Base-by-base conservation (phyloP, 2,888 invertebrate genomes). In the Xiphydria camelus region DNA sequence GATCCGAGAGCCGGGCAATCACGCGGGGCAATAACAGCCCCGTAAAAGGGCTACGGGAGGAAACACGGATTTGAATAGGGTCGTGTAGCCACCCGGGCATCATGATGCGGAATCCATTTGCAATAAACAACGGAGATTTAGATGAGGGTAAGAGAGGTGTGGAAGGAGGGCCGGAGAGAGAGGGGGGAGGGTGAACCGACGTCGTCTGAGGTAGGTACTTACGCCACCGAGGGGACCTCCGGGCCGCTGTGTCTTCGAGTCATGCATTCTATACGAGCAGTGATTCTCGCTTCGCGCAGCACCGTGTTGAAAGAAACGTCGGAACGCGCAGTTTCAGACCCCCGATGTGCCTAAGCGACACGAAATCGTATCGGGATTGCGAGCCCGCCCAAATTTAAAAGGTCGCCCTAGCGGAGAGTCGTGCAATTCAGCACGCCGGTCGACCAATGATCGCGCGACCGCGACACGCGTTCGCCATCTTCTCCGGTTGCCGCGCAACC, bases 41-140 rank as follows among this genome's bases (percentile, higher is more conserved):
- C 53, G 61, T 52, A 41, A 44, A 51, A 45, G 45, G 43, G 45
- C 34, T 38, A 45, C 36, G 42, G 47, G 12, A 14, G 66, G 59
- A 67, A 65, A 66, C 59, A 66, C 64, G 61, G 64, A 67, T 67
- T 66, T 64, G 65, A 67, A 65, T 68, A 62, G 66, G 64, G 64
- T 62, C 59, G 55, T 55, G 51, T 53, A 68, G 58, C 63, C 61
- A 61, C 64, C 58, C 60, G 61, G 64, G 66, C 62, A 62, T 69
- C 68, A 62, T 67, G 65, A 67, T 67, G 69, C 62, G 66, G 68
- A 75, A 75, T 75, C 71, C 75, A 75, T 75, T 75, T 75, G 75
- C 75, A 75, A 74, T 75, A 75, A 75, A 75, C 73, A 74, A 75
- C 73, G 59, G 58, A 71, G 70, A 73, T 74, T 71, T 68, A 68